phyloP scores from a whole-genome alignment of 2,888 invertebrate species.

The Lithophane ornitopus region DNA sequence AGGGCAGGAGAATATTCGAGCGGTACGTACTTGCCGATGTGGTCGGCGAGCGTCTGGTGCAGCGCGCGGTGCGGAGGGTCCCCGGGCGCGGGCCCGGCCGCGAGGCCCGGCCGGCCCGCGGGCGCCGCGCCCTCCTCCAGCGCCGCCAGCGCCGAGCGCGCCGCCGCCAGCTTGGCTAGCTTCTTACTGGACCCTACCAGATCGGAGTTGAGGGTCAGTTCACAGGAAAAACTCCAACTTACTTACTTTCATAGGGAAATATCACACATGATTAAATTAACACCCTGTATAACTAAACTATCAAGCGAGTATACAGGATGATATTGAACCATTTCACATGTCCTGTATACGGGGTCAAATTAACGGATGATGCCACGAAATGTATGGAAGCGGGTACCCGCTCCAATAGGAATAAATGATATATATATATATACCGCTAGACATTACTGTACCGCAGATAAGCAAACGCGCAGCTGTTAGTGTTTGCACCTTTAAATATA shows the following conservation, averaged over 20 bases:
- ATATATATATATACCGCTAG: too few species aligned
- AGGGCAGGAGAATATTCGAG: background rate
- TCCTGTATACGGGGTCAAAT: background rate
- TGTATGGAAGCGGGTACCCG: too few species aligned
- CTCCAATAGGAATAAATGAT: too few species aligned
- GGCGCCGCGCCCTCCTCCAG: constrained; percentile 81
- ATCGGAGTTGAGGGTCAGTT: background rate
- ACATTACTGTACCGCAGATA: too few species aligned
- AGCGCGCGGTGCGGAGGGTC: constrained; percentile 73
- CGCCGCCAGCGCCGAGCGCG: constrained; percentile 94
- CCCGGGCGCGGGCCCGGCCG: constrained; percentile 62
- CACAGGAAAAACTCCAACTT: background rate
- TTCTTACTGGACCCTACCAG: constrained; percentile 96
- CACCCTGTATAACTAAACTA: background rate
- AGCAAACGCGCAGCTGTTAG: too few species aligned
- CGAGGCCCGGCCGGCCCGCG: constrained; percentile 81
- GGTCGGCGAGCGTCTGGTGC: constrained; percentile 94
- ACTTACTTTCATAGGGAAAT: background rate
- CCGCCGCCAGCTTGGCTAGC: constrained; percentile 97
- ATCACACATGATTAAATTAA: background rate
- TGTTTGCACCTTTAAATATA: too few species aligned
- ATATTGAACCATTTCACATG: background rate
- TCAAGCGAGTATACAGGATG: background rate
- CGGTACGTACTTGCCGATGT: constrained; percentile 88
- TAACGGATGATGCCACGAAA: too few species aligned